phyloP scores from a whole-genome alignment of 2,888 invertebrate species.

The Eubasilissa splendida region DNA sequence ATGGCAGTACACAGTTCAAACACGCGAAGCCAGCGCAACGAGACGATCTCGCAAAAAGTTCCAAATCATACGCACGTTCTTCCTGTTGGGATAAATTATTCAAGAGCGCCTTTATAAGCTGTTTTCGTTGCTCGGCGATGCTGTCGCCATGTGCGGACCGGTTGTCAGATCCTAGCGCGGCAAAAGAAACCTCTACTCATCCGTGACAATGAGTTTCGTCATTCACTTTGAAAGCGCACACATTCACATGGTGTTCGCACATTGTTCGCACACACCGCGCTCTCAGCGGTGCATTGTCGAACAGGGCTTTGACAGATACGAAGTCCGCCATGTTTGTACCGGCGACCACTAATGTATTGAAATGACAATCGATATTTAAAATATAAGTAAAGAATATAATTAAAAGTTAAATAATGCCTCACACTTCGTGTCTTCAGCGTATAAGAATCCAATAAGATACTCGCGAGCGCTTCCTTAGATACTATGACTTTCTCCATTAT shows the following conservation, averaged over 20 bases:
- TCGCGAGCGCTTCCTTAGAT: conserved; percentile 22
- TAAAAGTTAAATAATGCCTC: neutral
- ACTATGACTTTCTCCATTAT: conserved; percentile 36
- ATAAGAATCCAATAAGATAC: conserved; percentile 24
- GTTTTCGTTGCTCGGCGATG: neutral
- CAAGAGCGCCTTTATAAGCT: neutral
- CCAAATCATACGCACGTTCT: neutral
- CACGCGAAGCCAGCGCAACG: neutral
- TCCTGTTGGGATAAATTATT: neutral
- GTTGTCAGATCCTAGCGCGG: conserved; percentile 23
- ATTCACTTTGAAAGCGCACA: conserved; percentile 38
- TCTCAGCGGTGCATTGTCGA: conserved; percentile 26
- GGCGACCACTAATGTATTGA: neutral
- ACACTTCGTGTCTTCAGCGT: neutral
- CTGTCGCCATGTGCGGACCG: neutral
- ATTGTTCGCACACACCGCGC: conserved; percentile 14
- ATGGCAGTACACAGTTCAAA: neutral
- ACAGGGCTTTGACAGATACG: conserved; percentile 18
- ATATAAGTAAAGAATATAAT: neutral
- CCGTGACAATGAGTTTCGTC: conserved; percentile 54
- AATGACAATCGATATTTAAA: conserved; percentile 10
- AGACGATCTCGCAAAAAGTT: neutral
- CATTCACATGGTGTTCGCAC: conserved; percentile 28
- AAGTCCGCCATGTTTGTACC: conserved; percentile 25
- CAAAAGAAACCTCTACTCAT: conserved; percentile 53